These are phyloP conservation scores for Myotis davidii DNA, from an alignment of 2,113 vertebrate genomes.

Conservation along the genomic window DNA sequence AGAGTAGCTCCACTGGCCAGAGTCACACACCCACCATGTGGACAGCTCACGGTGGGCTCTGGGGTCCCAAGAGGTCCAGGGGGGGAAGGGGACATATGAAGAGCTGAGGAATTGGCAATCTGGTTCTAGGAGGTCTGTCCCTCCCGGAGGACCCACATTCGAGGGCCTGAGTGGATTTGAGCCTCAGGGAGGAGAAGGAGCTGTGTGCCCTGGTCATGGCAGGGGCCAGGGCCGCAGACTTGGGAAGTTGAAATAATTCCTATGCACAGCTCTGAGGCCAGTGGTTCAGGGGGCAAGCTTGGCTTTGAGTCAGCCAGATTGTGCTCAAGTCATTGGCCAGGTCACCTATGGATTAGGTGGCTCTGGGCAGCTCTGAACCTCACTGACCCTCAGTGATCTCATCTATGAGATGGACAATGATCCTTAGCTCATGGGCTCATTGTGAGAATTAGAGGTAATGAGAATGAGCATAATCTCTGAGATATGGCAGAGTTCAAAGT, in stretches of 20 bases:
- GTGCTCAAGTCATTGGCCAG: not conserved
- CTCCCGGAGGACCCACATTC: too few species aligned
- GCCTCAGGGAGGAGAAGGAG: not conserved
- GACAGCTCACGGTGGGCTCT: not conserved
- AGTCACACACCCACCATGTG: not conserved
- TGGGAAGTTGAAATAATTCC: not conserved
- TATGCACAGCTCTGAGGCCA: not conserved
- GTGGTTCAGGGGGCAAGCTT: not conserved
- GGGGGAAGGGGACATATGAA: not conserved
- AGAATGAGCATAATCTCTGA: not conserved
- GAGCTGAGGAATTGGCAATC: not conserved
- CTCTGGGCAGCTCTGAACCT: not conserved
- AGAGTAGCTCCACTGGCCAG: not conserved
- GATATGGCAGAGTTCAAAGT: accelerated
- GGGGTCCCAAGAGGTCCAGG: not conserved
- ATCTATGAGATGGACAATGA: not conserved
- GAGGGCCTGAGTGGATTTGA: not conserved
- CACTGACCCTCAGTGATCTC: not conserved
- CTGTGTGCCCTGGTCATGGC: not conserved
- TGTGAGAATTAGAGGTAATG: not conserved
- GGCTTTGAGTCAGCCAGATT: not conserved
- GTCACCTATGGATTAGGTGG: not conserved
- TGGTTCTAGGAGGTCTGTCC: not conserved
- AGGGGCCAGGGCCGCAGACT: not conserved
- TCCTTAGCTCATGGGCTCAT: not conserved